Evolutionary conservation across 2,113 vertebrate species (phyloP), one percentile per base, ranked within the genome.

Genomic region (Onychostoma macrolepis): DNA sequence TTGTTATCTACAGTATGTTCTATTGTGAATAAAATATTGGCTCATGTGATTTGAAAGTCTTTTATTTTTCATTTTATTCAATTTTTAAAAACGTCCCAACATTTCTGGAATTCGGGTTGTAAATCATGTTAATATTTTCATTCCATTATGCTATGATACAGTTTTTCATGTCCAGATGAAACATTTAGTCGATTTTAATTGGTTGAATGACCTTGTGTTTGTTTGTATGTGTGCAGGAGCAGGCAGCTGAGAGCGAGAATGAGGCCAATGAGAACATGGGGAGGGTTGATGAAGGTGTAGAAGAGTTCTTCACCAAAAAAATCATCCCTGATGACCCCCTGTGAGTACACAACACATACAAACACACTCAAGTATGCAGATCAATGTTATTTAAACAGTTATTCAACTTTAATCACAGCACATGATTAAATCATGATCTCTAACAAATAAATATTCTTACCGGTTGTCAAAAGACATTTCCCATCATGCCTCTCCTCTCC

Each of bases 251-350:
- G 91, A 94, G 90, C 0, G 96, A 97, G 89, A 96, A 95, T 92
- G 96, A 96, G 2, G 94, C 95, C 91, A 96, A 95, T 90, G 95
- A 96, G 85, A 96, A 94, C 89, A 97, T 96, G 89, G 95, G 96
- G 61, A 94, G 96, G 0, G 96, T 99, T 93, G 98, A 98, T 0
- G 97, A 98, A 92, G 98, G 98, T 28, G 95, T 99, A 92, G 98
- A 99, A 83, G 98, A 99, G 90, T 99, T 99, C 95, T 99, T 99
- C 90, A 96, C 96, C 90, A 99, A 98, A 94, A 99, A 95, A 93
- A 93, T 98, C 92, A 95, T 97, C 90, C 94, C 96, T 36, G 96
- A 97, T 93, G 95, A 95, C 87, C 93, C 91, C 88, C 94, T 92
- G 97, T 99, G 95, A 98, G 97, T 96, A 43, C 71, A 69, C 41